Base-by-base conservation (phyloP, 1,140 invertebrate species). In the Caenorhabditis remanei region DNA sequence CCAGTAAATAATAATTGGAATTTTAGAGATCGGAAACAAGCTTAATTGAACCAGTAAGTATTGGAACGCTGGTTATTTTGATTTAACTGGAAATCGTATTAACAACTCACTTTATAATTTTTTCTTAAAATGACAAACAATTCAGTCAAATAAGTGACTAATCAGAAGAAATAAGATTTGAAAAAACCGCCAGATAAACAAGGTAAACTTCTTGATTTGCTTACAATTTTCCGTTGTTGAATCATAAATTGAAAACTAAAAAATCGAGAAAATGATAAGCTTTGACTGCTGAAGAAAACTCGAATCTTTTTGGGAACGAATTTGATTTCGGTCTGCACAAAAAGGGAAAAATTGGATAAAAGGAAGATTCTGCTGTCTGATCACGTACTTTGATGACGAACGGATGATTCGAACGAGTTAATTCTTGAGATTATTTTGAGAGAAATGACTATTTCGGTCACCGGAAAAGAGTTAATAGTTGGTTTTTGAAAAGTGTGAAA, bases 291-390 rank as follows among this genome's bases (percentile, higher is more conserved):
- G 61, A 63, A 63, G 32, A 7, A 11, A 8, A 24, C 5, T 40
- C 61, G 21, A 32, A 32, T 63, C 13, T 63, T 63, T 19, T 63
- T 9, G 11, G 50, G 50, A 53, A 13, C 8, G n/a, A 63, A 32
- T 63, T 40, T 11, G 24, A 71, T 71, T 79, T n/a, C 48, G 1
- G 71, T 21, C 16, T 79, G 48, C 71, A 53, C 43, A 53, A 79
- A 46, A 79, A 79, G 16, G 19, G n/a, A 79, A n/a, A 79, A 48
- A 79, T 46, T 48, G 41, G 14, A 53, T 46, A 79, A 79, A 79
- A 53, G 13, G 71, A 24, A 24, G n/a, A 8, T 53, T 32, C 24
- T 48, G 71, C 21, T 46, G 71, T 46, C 43, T 46, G 48, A 79
- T 79, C 61, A 21, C 21, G 61, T 32, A 63, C 61, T 63, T 63